Base-by-base conservation (phyloP, 2,113 vertebrate species). In the Mionectes macconnelli region DNA sequence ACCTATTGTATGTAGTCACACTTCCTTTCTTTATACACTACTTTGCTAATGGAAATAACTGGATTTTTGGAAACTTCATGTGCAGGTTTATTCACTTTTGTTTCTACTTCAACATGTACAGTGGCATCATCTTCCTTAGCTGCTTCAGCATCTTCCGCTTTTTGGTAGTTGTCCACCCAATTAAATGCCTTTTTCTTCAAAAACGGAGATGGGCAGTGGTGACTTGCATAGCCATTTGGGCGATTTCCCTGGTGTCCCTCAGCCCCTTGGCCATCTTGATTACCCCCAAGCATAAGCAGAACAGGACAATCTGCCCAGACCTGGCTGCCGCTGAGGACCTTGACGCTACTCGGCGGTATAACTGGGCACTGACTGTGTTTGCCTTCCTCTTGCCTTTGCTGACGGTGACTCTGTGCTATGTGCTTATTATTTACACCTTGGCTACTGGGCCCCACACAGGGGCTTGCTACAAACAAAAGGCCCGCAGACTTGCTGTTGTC, bases 71-170 rank as follows among this genome's bases (percentile, higher is more conserved):
- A 35, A 97, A 98, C 96, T 98, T 99, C 96, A 99, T 99, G 98
- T 99, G 99, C 91, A 98, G 98, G 52, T 97, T 99, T 9, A 98
- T 99, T 55, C 98, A 98, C 27, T 98, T 99, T 81, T 98, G 98
- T 39, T 99, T 99, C 97, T 99, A 99, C 96, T 98, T 99, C 97
- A 99, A 99, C 87, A 98, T 99, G 55, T 99, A 99, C 96, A 98
- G 98, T 76, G 98, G 99, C 87, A 99, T 99, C 90, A 98, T 98
- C 96, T 99, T 99, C 97, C 98, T 99, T 20, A 98, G 98, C 87
- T 99, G 98, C 96, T 99, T 99, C 97, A 99, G 98, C 9, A 95
- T 99, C 79, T 98, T 99, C 97, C 98, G 98, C 55, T 99, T 98
- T 92, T 85, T 99, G 74, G 98, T 95, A 27, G 92, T 98, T n/a